Percentiles rank a stretch among this genome's conserved stretches.
phyloP scores from a whole-genome alignment of 2,888 invertebrate species.

The Keiferia lycopersicella region DNA sequence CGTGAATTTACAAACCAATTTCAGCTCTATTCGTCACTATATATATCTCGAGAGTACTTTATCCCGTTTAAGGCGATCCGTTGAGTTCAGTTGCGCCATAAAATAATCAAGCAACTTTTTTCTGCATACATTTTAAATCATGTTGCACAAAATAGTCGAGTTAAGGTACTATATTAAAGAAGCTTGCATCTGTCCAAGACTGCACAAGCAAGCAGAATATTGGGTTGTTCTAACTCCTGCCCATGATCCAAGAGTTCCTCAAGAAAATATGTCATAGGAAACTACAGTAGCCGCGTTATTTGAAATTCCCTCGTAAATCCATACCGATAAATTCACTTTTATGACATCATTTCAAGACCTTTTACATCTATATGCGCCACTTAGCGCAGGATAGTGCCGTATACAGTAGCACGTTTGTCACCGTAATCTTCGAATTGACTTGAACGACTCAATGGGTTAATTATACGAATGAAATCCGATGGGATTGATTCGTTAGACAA shows the following conservation, averaged over 20 bases:
- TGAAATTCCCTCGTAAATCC: too few species aligned
- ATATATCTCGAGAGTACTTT: conserved; percentile 6
- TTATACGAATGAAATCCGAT: conserved; percentile 12
- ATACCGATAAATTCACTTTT: too few species aligned
- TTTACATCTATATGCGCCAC: neutral
- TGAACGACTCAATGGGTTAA: conserved; percentile 18
- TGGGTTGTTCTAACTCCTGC: too few species aligned
- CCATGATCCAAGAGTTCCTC: too few species aligned
- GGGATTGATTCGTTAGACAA: conserved; percentile 22
- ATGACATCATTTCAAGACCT: too few species aligned
- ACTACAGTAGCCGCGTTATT: too few species aligned
- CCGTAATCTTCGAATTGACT: conserved; percentile 8
- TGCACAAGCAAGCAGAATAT: too few species aligned
- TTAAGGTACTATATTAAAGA: too few species aligned
- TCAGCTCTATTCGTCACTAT: conserved; percentile 7
- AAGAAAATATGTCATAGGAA: too few species aligned
- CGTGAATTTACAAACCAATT: conserved; percentile 16
- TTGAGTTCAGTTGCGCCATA: neutral
- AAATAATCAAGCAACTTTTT: neutral
- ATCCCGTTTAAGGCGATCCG: neutral
- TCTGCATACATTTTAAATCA: too few species aligned
- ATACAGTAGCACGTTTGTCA: neutral
- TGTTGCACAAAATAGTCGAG: too few species aligned
- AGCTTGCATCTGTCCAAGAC: too few species aligned
- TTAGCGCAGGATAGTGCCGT: neutral